phyloP scores from a whole-genome alignment of 2,113 vertebrate genomes.

The Eptatretus burgeri region DNA sequence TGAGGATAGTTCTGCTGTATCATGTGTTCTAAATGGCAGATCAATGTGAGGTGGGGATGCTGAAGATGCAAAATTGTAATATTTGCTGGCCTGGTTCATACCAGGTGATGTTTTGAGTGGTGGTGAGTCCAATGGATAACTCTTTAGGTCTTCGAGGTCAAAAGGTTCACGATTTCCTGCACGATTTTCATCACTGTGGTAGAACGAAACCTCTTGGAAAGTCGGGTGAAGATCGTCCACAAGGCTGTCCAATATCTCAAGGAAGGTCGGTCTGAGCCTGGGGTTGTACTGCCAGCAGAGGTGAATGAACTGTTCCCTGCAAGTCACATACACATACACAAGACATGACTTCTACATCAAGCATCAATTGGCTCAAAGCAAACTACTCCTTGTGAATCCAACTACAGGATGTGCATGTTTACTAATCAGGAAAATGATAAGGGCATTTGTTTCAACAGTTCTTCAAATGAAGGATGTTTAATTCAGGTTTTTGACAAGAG shows the following conservation, averaged over 20 bases:
- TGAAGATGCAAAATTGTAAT: too few relatives aligned
- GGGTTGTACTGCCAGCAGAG: conserved; percentile 32
- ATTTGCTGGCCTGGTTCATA: too few relatives aligned
- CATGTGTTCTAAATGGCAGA: too few relatives aligned
- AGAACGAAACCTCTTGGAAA: conserved; percentile 26
- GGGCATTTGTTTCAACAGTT: neutral
- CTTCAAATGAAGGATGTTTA: fast-evolving
- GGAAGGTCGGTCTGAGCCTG: conserved; percentile 22
- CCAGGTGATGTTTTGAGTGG: too few relatives aligned
- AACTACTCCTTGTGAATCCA: neutral
- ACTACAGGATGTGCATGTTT: neutral
- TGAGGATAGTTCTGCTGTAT: too few relatives aligned
- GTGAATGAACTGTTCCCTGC: conserved; percentile 25
- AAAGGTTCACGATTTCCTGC: neutral
- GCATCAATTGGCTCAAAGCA: neutral
- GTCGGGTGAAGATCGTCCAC: conserved; percentile 16
- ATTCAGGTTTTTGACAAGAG: too few relatives aligned
- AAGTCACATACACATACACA: neutral
- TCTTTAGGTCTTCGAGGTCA: too few relatives aligned
- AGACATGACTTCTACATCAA: neutral
- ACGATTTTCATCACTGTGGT: conserved; percentile 15
- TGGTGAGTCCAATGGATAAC: too few relatives aligned
- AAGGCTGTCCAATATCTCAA: conserved; percentile 24
- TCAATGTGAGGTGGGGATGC: too few relatives aligned
- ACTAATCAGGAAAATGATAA: neutral